Conservation (phyloP, 2,888 invertebrate species). For the Limnephilus lunatus region DNA sequence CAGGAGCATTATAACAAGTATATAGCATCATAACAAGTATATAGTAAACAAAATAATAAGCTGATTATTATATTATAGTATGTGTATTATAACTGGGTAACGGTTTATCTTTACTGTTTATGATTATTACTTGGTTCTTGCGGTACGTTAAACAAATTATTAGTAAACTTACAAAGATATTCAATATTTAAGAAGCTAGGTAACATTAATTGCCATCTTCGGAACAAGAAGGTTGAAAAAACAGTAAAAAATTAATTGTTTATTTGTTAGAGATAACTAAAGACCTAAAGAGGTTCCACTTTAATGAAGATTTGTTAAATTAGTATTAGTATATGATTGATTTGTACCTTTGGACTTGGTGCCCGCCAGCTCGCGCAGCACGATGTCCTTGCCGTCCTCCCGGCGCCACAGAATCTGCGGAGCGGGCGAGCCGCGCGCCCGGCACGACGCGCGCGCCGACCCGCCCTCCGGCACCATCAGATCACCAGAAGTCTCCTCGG, state of each 20-base stretch:
- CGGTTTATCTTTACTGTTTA: no score
- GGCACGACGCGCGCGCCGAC: conserved; percentile 81
- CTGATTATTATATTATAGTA: no score
- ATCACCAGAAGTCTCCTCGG: conserved; percentile 93
- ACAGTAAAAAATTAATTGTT: not conserved
- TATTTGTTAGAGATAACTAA: not conserved
- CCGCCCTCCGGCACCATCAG: conserved; percentile 92
- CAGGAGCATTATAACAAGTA: no score
- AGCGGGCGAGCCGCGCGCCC: conserved; percentile 87
- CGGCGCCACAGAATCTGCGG: conserved; percentile 90
- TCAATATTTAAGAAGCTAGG: not conserved
- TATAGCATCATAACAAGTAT: no score
- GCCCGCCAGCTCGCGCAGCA: conserved; percentile 84
- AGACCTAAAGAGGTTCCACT: not conserved
- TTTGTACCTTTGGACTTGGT: conserved; percentile 79
- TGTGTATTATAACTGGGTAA: no score
- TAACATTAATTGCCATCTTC: not conserved
- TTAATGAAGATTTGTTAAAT: not conserved
- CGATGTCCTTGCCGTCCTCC: conserved; percentile 89
- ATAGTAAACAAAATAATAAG: no score
- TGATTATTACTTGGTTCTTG: no score
- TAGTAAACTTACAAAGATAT: not conserved
- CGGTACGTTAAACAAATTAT: no score
- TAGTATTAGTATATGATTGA: not conserved
- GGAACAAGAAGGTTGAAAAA: not conserved